Conservation (phyloP, 2,797 vertebrate genomes). For the Myripristis jacobus region DNA sequence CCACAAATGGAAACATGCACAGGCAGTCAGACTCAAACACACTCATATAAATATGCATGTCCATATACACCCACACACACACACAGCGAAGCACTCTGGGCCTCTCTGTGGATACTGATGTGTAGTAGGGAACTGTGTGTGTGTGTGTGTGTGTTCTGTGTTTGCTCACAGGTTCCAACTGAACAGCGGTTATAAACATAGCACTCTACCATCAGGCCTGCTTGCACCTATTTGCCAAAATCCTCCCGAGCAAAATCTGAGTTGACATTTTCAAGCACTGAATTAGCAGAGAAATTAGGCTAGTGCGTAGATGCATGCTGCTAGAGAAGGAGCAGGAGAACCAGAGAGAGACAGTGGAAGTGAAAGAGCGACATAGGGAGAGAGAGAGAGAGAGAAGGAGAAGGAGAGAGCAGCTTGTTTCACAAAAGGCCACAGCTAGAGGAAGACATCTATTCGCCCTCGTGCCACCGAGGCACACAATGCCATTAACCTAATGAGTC, state of each 20-base stretch:
- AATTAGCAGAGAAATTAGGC: slow-evolving; percentile 72
- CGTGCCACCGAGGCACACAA: slow-evolving; percentile 68
- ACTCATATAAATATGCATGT: not conserved
- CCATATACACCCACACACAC: slow-evolving; percentile 11
- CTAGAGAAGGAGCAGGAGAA: slow-evolving; percentile 20
- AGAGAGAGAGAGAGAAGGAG: slow-evolving; percentile 15
- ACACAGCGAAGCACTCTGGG: slow-evolving; percentile 6
- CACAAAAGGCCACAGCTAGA: slow-evolving; percentile 72
- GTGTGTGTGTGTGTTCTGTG: not conserved
- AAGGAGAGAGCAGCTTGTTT: slow-evolving; percentile 37
- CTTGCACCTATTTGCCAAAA: slow-evolving; percentile 63
- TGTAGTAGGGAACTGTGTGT: not conserved
- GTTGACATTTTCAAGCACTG: slow-evolving; percentile 76
- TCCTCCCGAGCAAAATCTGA: slow-evolving; percentile 68
- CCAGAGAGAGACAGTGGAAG: slow-evolving; percentile 24
- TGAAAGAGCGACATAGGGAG: not conserved
- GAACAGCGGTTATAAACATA: not conserved
- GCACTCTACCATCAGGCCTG: slow-evolving; percentile 34
- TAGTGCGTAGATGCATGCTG: slow-evolving; percentile 27
- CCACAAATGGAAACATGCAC: slow-evolving; percentile 10
- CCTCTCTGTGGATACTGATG: not conserved
- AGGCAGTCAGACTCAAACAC: slow-evolving; percentile 22
- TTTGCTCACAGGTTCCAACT: not conserved
- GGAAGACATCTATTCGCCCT: slow-evolving; percentile 79
- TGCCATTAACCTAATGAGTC: slow-evolving; percentile 80